phyloP scores from a whole-genome alignment of 2,888 invertebrate species.

The Serrognathus titanus region DNA sequence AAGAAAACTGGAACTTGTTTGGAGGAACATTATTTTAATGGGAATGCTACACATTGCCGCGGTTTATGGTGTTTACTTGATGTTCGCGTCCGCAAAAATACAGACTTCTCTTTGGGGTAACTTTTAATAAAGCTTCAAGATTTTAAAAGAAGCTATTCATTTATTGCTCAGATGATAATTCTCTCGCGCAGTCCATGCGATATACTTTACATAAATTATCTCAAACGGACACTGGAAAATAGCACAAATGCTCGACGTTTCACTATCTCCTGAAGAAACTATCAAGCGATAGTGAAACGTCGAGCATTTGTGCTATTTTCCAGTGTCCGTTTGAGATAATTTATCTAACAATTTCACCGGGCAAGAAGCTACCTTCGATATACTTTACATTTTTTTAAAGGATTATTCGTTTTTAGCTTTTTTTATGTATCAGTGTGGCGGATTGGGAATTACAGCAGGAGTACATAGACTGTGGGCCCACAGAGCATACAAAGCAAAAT shows the following conservation, averaged over 20 bases:
- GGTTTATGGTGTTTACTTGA: conserved; percentile 70
- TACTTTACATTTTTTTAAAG: too few species aligned
- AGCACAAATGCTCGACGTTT: too few species aligned
- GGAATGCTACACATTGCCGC: conserved; percentile 71
- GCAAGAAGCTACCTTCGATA: too few species aligned
- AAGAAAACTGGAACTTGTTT: conserved; percentile 63
- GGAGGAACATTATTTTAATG: conserved; percentile 81
- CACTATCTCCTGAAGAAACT: too few species aligned
- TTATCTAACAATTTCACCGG: too few species aligned
- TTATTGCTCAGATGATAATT: neutral
- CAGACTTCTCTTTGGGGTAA: conserved; percentile 70
- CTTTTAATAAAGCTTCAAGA: conserved; percentile 30
- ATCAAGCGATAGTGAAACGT: too few species aligned
- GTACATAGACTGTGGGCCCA: conserved; percentile 96
- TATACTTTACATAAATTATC: too few species aligned
- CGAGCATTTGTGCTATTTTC: too few species aligned
- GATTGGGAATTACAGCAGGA: conserved; percentile 93
- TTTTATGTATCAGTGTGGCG: conserved; percentile 71
- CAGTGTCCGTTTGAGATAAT: too few species aligned
- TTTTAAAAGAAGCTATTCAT: neutral
- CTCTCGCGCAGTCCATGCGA: neutral
- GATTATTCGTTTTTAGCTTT: conserved; percentile 51
- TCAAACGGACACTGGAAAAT: too few species aligned
- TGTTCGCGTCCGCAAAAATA: conserved; percentile 71
- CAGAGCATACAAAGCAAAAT: conserved; percentile 91